Percentiles rank a stretch among this genome's conserved stretches.
phyloP scores from a whole-genome alignment of 2,797 vertebrate genomes.

The Cheirogaleus major region DNA sequence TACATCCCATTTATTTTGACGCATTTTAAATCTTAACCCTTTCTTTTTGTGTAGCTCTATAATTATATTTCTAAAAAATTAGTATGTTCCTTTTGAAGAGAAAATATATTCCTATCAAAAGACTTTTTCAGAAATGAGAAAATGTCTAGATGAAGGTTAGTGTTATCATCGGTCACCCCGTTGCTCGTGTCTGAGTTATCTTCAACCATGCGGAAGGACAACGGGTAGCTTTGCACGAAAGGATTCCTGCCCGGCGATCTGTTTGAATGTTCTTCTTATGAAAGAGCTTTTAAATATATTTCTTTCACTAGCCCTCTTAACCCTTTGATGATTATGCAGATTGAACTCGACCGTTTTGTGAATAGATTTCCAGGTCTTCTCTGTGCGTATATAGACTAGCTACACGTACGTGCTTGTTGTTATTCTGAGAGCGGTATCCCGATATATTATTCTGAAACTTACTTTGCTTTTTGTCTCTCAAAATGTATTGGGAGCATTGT shows the following conservation, averaged over 20 bases:
- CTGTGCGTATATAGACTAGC: background rate
- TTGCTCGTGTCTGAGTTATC: background rate
- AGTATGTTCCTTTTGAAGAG: background rate
- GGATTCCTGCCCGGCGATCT: background rate
- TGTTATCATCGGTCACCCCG: background rate
- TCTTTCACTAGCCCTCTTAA: background rate
- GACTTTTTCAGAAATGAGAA: constrained; percentile 11
- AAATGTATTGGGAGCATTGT: background rate
- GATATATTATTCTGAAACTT: background rate
- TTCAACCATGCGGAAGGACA: background rate
- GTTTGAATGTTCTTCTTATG: background rate
- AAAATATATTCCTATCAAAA: background rate
- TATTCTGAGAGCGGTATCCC: background rate
- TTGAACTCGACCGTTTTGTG: background rate
- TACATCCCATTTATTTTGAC: background rate
- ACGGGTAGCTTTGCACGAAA: background rate
- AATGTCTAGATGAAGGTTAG: background rate
- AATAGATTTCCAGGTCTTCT: background rate
- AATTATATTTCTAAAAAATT: background rate
- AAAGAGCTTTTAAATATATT: background rate
- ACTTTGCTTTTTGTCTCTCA: background rate
- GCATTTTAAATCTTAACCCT: background rate
- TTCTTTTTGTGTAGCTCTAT: constrained; percentile 7
- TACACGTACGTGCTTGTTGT: background rate
- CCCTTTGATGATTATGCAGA: background rate